Evolutionary conservation across 2,888 invertebrate genomes (phyloP).

Genomic region (Metellina segmentata): DNA sequence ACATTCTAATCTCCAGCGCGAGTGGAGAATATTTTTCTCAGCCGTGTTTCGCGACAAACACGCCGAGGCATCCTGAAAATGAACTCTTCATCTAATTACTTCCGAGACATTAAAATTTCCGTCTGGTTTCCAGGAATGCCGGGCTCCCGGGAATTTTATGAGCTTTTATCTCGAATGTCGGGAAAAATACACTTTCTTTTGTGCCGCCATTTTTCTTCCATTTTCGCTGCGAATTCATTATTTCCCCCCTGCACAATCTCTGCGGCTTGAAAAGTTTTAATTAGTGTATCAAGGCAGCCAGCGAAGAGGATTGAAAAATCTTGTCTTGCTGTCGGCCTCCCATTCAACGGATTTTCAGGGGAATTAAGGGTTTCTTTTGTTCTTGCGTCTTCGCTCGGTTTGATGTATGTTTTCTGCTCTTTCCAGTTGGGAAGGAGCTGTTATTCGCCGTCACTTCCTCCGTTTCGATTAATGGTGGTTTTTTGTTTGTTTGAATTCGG

Average conservation of each 20-base stretch:
- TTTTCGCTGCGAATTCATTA: slow-evolving; percentile 30
- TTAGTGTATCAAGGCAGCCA: slow-evolving; percentile 2
- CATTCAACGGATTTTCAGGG: not conserved
- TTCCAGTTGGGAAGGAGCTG: not conserved
- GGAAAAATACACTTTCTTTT: not conserved
- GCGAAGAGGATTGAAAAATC: slow-evolving; percentile 1
- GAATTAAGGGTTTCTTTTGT: not conserved
- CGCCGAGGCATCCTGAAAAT: not conserved
- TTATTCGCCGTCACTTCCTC: not conserved
- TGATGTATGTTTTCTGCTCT: not conserved
- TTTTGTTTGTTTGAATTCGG: not conserved
- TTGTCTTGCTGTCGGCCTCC: not conserved
- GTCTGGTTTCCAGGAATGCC: not conserved
- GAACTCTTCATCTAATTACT: slow-evolving; percentile 17
- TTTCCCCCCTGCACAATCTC: slow-evolving; percentile 14
- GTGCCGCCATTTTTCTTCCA: not conserved
- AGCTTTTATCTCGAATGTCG: not conserved
- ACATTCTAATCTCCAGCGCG: not conserved
- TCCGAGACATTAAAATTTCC: not conserved
- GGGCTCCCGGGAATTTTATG: not conserved
- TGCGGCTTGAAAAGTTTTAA: slow-evolving; percentile 42
- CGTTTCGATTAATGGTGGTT: not conserved
- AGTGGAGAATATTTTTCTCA: not conserved
- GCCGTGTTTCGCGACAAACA: not conserved
- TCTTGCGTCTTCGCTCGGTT: not conserved